Conservation (phyloP, 1,140 invertebrate genomes). For the Drosophila burlai region DNA sequence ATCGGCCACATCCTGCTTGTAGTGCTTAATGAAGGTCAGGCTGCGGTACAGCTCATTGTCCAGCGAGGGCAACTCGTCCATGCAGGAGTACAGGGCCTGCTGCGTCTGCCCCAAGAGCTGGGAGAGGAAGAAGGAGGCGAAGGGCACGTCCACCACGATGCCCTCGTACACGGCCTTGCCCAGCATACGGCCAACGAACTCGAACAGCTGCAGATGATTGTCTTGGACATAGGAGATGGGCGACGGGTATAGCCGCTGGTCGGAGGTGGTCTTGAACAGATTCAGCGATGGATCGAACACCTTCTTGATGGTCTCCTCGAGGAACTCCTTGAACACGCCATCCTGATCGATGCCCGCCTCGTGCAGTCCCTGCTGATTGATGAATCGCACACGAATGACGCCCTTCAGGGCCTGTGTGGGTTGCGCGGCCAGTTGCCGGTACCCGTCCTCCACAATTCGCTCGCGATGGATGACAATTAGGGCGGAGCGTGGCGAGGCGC, state of each 20-base stretch:
- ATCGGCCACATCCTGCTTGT: slow-evolving; percentile 95
- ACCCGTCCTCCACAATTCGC: slow-evolving; percentile 98
- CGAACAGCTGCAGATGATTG: slow-evolving; percentile 98
- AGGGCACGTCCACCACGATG: slow-evolving; percentile 99
- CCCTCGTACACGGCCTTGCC: slow-evolving; percentile 99
- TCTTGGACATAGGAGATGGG: slow-evolving; percentile 96
- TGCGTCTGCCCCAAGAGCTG: slow-evolving; percentile 98
- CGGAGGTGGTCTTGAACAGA: slow-evolving; percentile 96
- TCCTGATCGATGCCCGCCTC: slow-evolving; percentile 99
- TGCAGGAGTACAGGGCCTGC: slow-evolving; percentile 95
- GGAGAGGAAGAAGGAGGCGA: slow-evolving; percentile 99
- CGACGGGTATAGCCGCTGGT: slow-evolving; percentile 98
- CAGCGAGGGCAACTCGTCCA: slow-evolving; percentile 98
- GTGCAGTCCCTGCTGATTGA: slow-evolving; percentile 98
- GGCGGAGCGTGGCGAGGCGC: slow-evolving; percentile 93
- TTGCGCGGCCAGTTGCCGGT: slow-evolving; percentile 95
- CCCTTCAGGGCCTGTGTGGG: slow-evolving; percentile 95
- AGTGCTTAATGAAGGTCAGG: slow-evolving; percentile 98
- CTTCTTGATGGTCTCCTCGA: slow-evolving; percentile 98
- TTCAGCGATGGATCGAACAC: slow-evolving; percentile 99
- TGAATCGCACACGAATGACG: slow-evolving; percentile 97
- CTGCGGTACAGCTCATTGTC: slow-evolving; percentile 98
- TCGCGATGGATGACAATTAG: slow-evolving; percentile 95
- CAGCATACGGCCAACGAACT: slow-evolving; percentile 99
- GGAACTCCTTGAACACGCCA: slow-evolving; percentile 95